These are phyloP conservation scores for Erebia epiphron DNA, from an alignment of 2,888 invertebrate species.

Conservation along the genomic window DNA sequence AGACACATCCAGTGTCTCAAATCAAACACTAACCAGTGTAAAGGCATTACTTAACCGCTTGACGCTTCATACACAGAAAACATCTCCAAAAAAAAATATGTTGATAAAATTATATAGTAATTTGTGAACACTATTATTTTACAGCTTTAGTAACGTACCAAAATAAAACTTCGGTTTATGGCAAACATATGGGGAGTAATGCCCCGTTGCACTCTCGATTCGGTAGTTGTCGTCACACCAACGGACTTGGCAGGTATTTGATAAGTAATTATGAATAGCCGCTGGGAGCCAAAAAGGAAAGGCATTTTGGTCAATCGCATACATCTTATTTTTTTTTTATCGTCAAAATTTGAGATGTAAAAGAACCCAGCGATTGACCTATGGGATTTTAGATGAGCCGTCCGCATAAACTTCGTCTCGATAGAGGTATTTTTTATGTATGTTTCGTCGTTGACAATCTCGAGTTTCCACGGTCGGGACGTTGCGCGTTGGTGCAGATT, in stretches of 20 bases:
- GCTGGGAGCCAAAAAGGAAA: conserved; percentile 50
- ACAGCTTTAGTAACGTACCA: conserved; percentile 78
- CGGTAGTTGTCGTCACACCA: conserved; percentile 80
- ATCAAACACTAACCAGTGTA: conserved; percentile 29
- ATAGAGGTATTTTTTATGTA: conserved; percentile 71
- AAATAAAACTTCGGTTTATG: conserved; percentile 79
- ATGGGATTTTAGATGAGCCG: conserved; percentile 53
- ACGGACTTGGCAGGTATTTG: conserved; percentile 81
- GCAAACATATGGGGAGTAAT: conserved; percentile 74
- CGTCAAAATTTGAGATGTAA: conserved; percentile 33
- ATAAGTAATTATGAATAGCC: conserved; percentile 79
- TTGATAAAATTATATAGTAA: conserved; percentile 65
- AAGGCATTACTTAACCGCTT: conserved; percentile 40
- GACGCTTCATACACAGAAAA: conserved; percentile 44
- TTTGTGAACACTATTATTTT: conserved; percentile 80
- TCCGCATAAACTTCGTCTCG: conserved; percentile 62
- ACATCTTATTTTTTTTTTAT: conserved; percentile 20
- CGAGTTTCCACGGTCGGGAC: conserved; percentile 49
- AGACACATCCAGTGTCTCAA: conserved; percentile 26
- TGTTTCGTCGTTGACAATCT: conserved; percentile 63
- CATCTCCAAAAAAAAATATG: conserved; percentile 41
- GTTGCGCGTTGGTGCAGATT: conserved; percentile 57
- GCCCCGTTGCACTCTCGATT: conserved; percentile 74
- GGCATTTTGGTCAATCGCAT: conserved; percentile 54
- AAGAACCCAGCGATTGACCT: conserved; percentile 51